Percentiles rank a stretch among this genome's conserved stretches.
Evolutionary conservation across 1,140 invertebrate species (phyloP).

Genomic region (Aphaenogaster floridana): DNA sequence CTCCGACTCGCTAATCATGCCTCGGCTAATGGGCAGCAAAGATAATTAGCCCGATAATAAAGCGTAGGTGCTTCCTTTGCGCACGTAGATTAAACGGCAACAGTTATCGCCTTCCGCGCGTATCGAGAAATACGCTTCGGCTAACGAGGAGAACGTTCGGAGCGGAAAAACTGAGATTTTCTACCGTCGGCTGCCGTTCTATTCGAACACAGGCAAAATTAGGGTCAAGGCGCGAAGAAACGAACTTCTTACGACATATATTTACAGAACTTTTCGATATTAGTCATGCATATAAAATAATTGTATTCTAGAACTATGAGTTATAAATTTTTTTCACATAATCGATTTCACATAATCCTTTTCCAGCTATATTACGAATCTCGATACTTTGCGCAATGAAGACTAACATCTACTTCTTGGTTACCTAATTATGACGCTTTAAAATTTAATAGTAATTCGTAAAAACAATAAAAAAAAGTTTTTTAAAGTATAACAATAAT

Average conservation of each 20-base stretch:
- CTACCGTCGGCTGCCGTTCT: not conserved
- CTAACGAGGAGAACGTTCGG: slow-evolving; percentile 15
- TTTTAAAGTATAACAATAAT: not conserved
- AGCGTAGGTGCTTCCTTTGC: slow-evolving; percentile 55
- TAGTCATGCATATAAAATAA: not conserved
- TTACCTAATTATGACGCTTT: not conserved
- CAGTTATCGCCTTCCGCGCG: slow-evolving; percentile 57
- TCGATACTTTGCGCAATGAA: not conserved
- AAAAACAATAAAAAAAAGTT: not conserved
- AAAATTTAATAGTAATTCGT: not conserved
- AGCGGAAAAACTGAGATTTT: slow-evolving; percentile 47
- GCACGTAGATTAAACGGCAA: slow-evolving; percentile 56
- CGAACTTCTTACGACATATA: slow-evolving; percentile 1
- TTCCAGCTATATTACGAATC: not conserved
- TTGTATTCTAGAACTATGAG: not conserved
- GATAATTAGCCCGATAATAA: slow-evolving; percentile 70
- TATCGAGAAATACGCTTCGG: slow-evolving; percentile 15
- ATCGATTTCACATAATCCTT: not conserved
- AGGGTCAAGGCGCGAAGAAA: slow-evolving; percentile 4
- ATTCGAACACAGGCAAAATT: slow-evolving; percentile 13
- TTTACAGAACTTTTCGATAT: not conserved
- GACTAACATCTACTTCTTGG: not conserved
- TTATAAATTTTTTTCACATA: not conserved
- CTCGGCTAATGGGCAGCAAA: slow-evolving; percentile 59
- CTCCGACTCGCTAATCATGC: slow-evolving; percentile 60